Evolutionary conservation across 2,113 vertebrate genomes (phyloP).

Genomic region (Enhydra lutris): DNA sequence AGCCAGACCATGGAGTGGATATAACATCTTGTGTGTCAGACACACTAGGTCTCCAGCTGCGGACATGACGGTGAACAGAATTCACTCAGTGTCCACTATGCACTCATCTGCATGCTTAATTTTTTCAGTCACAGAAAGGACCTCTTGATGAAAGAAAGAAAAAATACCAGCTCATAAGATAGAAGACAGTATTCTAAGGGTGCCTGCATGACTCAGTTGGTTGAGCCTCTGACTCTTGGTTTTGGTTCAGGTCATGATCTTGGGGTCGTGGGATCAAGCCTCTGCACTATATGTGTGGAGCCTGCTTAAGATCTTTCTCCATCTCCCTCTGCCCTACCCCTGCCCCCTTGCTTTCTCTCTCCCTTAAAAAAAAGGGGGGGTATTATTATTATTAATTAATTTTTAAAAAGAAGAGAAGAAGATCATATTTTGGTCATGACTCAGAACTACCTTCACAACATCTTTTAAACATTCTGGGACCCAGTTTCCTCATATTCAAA

Average conservation of each 20-base stretch:
- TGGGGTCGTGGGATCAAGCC: not conserved
- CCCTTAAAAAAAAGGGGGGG: not conserved
- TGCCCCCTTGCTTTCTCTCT: not conserved
- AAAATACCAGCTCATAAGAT: not conserved
- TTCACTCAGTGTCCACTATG: not conserved
- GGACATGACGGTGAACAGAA: not conserved
- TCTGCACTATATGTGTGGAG: not conserved
- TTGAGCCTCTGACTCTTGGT: not conserved
- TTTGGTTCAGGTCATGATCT: too few species aligned
- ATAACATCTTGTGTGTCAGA: not conserved
- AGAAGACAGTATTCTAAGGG: not conserved
- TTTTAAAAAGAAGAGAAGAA: not conserved
- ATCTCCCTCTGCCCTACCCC: not conserved
- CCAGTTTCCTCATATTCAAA: not conserved
- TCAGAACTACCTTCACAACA: not conserved
- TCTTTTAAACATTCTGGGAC: not conserved
- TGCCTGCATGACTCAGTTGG: not conserved
- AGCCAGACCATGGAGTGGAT: not conserved
- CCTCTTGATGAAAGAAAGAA: not conserved
- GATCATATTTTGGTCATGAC: not conserved
- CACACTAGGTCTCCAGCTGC: not conserved
- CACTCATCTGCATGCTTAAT: not conserved
- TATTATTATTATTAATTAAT: not conserved
- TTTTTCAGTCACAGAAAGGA: not conserved
- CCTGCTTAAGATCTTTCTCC: not conserved